Evolutionary conservation across 1,140 invertebrate species (phyloP).

Genomic region (Lordiphosa stackelbergi): DNA sequence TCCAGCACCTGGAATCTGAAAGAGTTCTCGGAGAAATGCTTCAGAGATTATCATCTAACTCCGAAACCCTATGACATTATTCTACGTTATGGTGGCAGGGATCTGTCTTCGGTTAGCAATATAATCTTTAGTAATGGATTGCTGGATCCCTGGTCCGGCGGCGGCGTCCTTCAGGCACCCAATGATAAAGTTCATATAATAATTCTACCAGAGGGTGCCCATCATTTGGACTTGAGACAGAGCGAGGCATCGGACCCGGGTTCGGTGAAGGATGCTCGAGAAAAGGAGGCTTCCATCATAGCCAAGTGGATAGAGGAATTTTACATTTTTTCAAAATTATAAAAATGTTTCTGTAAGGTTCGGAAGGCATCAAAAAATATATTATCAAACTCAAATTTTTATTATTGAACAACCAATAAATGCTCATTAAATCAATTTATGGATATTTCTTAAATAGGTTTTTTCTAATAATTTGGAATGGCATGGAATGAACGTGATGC

Average conservation of each 20-base stretch:
- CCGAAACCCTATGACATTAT: conserved; percentile 84
- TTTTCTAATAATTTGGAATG: too few relatives aligned
- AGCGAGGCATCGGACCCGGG: conserved; percentile 52
- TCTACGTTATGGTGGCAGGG: conserved; percentile 88
- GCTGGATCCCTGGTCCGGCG: conserved; percentile 93
- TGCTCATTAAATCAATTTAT: not conserved
- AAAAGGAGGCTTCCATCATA: conserved; percentile 52
- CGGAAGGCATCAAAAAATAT: not conserved
- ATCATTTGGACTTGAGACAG: conserved; percentile 92
- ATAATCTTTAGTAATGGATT: conserved; percentile 78
- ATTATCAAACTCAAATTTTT: not conserved
- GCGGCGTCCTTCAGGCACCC: conserved; percentile 88
- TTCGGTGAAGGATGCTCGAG: conserved; percentile 53
- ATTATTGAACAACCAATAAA: not conserved
- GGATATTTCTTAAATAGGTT: not conserved
- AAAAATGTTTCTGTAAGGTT: not conserved
- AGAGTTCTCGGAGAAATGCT: conserved; percentile 82
- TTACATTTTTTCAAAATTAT: conserved; percentile 2
- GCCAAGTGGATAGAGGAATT: conserved; percentile 47
- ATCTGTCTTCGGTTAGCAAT: conserved; percentile 76
- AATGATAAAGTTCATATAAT: conserved; percentile 84
- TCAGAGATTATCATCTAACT: conserved; percentile 83
- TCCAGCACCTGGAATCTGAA: conserved; percentile 85
- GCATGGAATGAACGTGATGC: too few relatives aligned
- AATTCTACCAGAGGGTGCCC: conserved; percentile 92